Base-by-base conservation (phyloP, 2,113 vertebrate genomes). In the Chunga burmeisteri region DNA sequence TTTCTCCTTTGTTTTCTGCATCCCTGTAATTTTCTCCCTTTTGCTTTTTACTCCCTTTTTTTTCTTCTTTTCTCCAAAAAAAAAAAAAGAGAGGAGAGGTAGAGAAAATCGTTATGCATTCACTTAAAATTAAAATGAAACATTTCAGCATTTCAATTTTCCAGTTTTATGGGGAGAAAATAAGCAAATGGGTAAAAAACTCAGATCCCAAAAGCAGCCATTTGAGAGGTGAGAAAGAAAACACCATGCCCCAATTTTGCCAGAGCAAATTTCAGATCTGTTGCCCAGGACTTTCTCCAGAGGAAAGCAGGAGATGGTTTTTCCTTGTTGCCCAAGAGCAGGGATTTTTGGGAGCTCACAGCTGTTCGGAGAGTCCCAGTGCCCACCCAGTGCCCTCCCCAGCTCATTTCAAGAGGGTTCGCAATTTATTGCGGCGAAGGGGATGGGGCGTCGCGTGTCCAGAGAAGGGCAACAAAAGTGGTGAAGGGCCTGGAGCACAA, bases 391-490 rank as follows among this genome's bases (percentile, higher is more conserved):
- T 9, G 25, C 27, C 34, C 27, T 46, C 30, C 40, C 8, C 14
- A 55, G 47, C 30, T 74, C 14, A 1, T 46, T 59, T 49, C 6
- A 29, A 32, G 71, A 55, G 27, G 14, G 8, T 38, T 32, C 9
- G 4, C 13, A 49, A 8, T 73, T 82, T 22, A 13, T 49, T 26
- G 11, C 2, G 1, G 52, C 42, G 44, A 42, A 42, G n/a, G 29
- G 10, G 13, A 34, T 1, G 4, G 40, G 27, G 16, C 13, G 19
- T 18, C 8, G 6, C 2, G 2, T 22, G 6, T 32, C 52, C 52
- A 20, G 26, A 19, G 38, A 1, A 78, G 50, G 56, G n/a, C 66
- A 42, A 1, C 0, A 1, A 18, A 25, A 50, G 27, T 65, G 81
- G 72, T 46, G 10, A 46, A 66, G 66, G 67, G 38, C 2, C 66